Conservation (phyloP, 1,140 invertebrate genomes). For the Penaeus japonicus region DNA sequence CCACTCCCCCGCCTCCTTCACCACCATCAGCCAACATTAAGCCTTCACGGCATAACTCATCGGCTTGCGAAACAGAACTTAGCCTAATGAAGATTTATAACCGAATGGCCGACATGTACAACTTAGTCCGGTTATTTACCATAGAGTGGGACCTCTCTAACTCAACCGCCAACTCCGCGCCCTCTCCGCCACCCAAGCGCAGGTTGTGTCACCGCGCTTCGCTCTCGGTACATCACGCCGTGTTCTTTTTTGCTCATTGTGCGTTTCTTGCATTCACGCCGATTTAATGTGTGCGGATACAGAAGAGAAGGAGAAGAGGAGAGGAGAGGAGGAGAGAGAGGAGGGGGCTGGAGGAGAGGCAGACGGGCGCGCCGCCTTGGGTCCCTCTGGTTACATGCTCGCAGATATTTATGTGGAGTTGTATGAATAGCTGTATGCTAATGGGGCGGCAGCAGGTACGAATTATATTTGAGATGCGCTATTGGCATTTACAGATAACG, state of each 20-base stretch:
- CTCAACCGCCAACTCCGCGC: neutral
- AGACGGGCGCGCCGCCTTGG: neutral
- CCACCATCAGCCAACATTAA: conserved; percentile 21
- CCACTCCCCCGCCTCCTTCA: neutral
- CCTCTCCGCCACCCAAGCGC: no score
- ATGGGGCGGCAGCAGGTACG: conserved; percentile 3
- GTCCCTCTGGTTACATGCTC: neutral
- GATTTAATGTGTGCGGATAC: neutral
- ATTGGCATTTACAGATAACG: conserved; percentile 13
- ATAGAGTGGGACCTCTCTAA: neutral
- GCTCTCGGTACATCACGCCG: no score
- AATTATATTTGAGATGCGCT: conserved; percentile 8
- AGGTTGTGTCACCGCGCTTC: no score
- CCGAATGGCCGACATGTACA: neutral
- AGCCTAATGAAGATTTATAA: conserved; percentile 45
- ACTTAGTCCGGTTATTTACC: neutral
- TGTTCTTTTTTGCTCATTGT: no score
- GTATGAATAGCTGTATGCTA: conserved; percentile 40
- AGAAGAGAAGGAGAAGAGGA: neutral
- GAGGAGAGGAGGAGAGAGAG: neutral
- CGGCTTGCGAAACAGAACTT: conserved; percentile 39
- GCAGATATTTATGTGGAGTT: conserved; percentile 22
- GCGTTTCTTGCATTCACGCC: no score
- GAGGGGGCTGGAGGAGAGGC: neutral
- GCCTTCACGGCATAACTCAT: conserved; percentile 28